Evolutionary conservation across 2,113 vertebrate genomes (phyloP).

Genomic region (Lepus americanus): DNA sequence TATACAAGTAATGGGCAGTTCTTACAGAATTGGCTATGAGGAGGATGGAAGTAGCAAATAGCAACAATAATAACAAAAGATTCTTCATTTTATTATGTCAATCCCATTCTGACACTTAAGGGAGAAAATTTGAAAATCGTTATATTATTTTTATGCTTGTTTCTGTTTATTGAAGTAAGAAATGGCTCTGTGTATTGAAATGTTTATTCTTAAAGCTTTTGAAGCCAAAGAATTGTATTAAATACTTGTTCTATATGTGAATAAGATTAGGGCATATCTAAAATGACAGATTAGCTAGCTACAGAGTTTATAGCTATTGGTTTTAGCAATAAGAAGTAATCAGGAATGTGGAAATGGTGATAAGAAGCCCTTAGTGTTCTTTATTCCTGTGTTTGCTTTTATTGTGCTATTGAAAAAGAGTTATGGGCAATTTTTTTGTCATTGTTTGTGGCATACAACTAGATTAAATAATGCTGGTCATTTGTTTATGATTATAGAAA

Average conservation of each 20-base stretch:
- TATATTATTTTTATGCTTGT: background rate
- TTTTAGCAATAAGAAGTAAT: conserved; percentile 60
- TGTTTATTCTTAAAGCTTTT: conserved; percentile 50
- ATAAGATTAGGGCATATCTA: conserved; percentile 50
- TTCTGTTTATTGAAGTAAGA: conserved; percentile 25
- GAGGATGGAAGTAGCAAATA: background rate
- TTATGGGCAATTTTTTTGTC: background rate
- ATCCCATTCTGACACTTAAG: background rate
- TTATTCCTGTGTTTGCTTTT: conserved; percentile 18
- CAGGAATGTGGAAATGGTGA: conserved; percentile 33
- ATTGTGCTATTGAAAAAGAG: conserved; percentile 14
- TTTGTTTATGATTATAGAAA: conserved; percentile 41
- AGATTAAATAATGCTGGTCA: conserved; percentile 21
- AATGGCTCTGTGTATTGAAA: background rate
- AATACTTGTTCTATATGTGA: conserved; percentile 20
- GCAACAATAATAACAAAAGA: background rate
- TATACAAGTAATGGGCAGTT: background rate
- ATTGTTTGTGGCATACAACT: background rate
- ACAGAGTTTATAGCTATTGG: conserved; percentile 49
- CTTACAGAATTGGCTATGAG: background rate
- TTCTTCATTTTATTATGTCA: background rate
- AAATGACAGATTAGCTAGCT: conserved; percentile 67
- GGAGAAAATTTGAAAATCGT: background rate
- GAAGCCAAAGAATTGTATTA: conserved; percentile 8
- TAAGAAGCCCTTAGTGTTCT: background rate